Conservation (phyloP, 2,888 invertebrate species). For the Sylvicola cinctus region DNA sequence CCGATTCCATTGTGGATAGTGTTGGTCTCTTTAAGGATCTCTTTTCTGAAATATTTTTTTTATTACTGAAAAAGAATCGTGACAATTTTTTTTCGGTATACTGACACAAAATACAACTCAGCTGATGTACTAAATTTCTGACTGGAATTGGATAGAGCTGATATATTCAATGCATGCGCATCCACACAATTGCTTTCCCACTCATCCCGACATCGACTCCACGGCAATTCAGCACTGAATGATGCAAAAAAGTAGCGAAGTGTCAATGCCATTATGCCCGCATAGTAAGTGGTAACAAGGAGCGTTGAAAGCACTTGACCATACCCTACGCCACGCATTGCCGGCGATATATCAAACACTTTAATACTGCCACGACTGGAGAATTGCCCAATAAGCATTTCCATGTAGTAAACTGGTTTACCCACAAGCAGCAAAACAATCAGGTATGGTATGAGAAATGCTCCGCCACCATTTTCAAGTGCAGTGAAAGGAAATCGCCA, state of each 20-base stretch:
- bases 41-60: slow-evolving; percentile 23
- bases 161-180: slow-evolving; percentile 14
- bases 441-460: slow-evolving; percentile 43
- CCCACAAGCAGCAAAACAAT: slow-evolving; percentile 40
- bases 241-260: slow-evolving; percentile 39
- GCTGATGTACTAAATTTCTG: too few species aligned
- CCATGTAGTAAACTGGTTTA: slow-evolving; percentile 49
- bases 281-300: slow-evolving; percentile 42
- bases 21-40: slow-evolving; percentile 28
- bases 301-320: slow-evolving; percentile 33
- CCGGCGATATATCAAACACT: slow-evolving; percentile 41
- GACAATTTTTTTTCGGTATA: neutral
- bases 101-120: slow-evolving; percentile 4
- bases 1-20: slow-evolving; percentile 33
- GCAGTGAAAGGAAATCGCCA: slow-evolving; percentile 47
- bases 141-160: slow-evolving; percentile 1
- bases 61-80: too few species aligned
- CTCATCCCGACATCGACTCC: slow-evolving; percentile 33
- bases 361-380: slow-evolving; percentile 46
- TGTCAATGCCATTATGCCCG: slow-evolving; percentile 41
- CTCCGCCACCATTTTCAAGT: slow-evolving; percentile 41
- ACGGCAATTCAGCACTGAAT: slow-evolving; percentile 36
- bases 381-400: slow-evolving; percentile 54
- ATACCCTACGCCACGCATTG: slow-evolving; percentile 41
- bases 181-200: slow-evolving; percentile 30